phyloP scores from a whole-genome alignment of 1,140 invertebrate genomes.

The Halyomorpha halys region DNA sequence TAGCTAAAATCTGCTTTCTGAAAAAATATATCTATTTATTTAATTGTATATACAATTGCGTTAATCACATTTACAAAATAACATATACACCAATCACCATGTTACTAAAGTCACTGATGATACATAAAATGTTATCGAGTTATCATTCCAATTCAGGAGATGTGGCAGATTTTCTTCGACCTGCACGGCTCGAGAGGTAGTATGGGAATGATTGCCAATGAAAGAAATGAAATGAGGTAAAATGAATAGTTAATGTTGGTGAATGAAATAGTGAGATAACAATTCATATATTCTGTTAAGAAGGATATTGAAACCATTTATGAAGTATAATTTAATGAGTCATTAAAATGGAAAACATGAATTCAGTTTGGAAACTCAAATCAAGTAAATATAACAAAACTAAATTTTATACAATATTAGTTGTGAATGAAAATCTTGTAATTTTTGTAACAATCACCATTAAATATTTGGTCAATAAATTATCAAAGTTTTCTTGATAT shows the following conservation, averaged over 20 bases:
- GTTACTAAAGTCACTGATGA: conserved; percentile 14
- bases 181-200: conserved; percentile 8
- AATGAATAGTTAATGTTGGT: background rate
- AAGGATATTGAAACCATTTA: too few relatives aligned
- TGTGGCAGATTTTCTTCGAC: conserved; percentile 22
- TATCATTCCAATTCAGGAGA: conserved; percentile 17
- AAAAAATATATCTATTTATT: conserved; percentile 12
- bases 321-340: too few relatives aligned
- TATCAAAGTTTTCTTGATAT: too few relatives aligned
- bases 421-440: too few relatives aligned
- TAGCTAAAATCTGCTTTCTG: background rate
- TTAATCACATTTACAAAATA: conserved; percentile 10
- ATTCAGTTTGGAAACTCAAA: too few relatives aligned
- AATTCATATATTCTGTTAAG: too few relatives aligned
- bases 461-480: too few relatives aligned
- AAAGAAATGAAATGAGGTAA: conserved; percentile 13
- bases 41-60: conserved; percentile 1
- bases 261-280: too few relatives aligned
- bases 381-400: too few relatives aligned
- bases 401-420: too few relatives aligned
- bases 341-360: too few relatives aligned
- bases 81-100: conserved; percentile 23
- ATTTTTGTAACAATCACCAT: too few relatives aligned
- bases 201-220: conserved; percentile 6
- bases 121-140: conserved; percentile 19